phyloP scores from a whole-genome alignment of 1,140 invertebrate species.

The Papilio glaucus region DNA sequence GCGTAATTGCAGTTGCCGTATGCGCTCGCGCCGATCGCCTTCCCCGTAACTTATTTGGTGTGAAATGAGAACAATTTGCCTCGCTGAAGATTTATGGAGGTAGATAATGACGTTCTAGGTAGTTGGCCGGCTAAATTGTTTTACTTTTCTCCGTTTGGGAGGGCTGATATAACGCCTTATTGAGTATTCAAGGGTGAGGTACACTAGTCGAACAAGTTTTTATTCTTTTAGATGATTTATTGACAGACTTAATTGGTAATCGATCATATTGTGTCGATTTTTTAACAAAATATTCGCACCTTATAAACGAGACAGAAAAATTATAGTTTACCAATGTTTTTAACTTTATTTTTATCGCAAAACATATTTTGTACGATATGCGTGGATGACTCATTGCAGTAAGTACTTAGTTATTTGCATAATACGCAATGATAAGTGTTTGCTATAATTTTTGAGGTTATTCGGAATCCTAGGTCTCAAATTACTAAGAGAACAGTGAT shows the following conservation, averaged over 20 bases:
- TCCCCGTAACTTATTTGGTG: conserved; percentile 74
- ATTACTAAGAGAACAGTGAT: too few species aligned
- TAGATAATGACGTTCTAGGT: conserved; percentile 68
- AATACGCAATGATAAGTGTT: too few species aligned
- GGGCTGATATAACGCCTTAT: conserved; percentile 37
- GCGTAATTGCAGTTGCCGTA: conserved; percentile 64
- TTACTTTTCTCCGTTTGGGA: conserved; percentile 44
- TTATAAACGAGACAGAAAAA: neutral
- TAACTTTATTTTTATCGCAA: too few species aligned
- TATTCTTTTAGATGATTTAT: conserved; percentile 2
- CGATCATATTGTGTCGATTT: conserved; percentile 1
- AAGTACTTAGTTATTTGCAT: too few species aligned
- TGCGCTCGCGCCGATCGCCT: conserved; percentile 48
- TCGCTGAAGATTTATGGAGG: conserved; percentile 67
- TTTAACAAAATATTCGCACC: neutral
- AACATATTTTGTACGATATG: too few species aligned
- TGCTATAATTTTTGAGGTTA: too few species aligned
- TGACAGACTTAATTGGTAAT: conserved; percentile 4
- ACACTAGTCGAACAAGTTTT: conserved; percentile 23
- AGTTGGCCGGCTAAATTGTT: conserved; percentile 58
- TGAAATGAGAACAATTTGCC: conserved; percentile 76
- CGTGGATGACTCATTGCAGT: too few species aligned
- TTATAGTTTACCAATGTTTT: neutral
- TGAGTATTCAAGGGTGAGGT: conserved; percentile 42
- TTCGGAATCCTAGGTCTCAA: too few species aligned